Evolutionary conservation across 2,113 vertebrate species (phyloP), one percentile per base, ranked within the genome.

Genomic region (Myanophis thanlyinensis): DNA sequence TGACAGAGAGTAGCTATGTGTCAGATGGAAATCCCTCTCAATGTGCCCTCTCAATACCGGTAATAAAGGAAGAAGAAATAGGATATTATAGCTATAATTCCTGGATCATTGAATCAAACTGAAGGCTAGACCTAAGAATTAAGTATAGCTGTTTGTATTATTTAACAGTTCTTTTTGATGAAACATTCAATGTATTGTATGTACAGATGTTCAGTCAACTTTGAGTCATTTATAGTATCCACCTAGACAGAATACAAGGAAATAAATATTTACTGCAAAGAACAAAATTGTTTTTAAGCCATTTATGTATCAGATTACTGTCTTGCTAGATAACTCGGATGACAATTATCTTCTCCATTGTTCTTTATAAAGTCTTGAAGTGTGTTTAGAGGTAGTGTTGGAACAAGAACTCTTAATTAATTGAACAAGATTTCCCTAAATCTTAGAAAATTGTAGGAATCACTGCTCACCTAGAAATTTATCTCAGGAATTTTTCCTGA

Each of bases 1-100:
- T 1, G 23, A 90, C 86, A 91, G 95, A 22, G 88, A 80, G 88
- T 46, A 85, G 84, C 90, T 25, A 1, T 91, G 18, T 91, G 93
- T 23, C 27, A 8, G 47, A 56, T 1, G 1, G 4, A 1, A 94
- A 35, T 44, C 84, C 47, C 1, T 67, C 89, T 84, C 49, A 5
- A 87, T 44, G 84, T 52, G 5, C 4, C 30, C 35, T 2, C 35
- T 0, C n/a, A 85, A 46, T 2, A 86, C 6, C 30, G 3, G 0
- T 53, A 30, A 0, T 35, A 56, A 91, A 51, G 3, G 0, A 30
- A 5, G 3, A 1, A 9, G 51, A 84, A 27, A 40, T 12, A 53
- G 40, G 9, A 47, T 35, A 92, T 51, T 9, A 7, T 6, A 88
- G 40, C 59, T 92, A 10, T 53, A 48, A 47, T 52, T 10, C n/a